phyloP scores from a whole-genome alignment of 2,888 invertebrate species.

The Prosopocoilus inquinatus region DNA sequence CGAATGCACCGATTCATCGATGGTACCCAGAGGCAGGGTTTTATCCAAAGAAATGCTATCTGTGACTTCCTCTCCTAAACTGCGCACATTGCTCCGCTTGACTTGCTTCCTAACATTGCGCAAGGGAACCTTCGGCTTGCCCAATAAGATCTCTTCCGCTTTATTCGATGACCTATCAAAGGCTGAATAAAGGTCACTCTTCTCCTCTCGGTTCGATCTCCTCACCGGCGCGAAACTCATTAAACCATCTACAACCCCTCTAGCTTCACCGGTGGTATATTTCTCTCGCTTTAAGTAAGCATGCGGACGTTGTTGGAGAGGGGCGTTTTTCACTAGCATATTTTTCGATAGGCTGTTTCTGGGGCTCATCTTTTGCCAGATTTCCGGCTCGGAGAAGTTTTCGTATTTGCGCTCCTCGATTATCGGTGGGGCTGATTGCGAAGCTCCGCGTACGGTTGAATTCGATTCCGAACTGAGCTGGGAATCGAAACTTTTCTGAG shows the following conservation, averaged over 20 bases:
- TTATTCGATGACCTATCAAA: constrained; percentile 43
- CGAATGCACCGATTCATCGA: constrained; percentile 41
- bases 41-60: constrained; percentile 43
- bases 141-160: constrained; percentile 44
- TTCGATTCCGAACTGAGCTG: constrained; percentile 53
- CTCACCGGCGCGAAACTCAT: constrained; percentile 57
- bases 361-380: constrained; percentile 12
- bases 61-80: constrained; percentile 55
- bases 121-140: constrained; percentile 43
- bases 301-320: constrained; percentile 16
- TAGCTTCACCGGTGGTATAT: constrained; percentile 13
- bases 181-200: constrained; percentile 22
- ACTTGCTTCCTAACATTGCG: constrained; percentile 35
- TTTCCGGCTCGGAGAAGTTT: constrained; percentile 22
- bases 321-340: neutral
- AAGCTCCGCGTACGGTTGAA: constrained; percentile 40
- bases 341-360: constrained; percentile 7
- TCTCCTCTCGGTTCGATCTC: constrained; percentile 16
- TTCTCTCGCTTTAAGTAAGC: constrained; percentile 28
- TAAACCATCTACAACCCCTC: constrained; percentile 42
- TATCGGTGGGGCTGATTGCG: constrained; percentile 45
- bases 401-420: constrained; percentile 31
- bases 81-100: constrained; percentile 44
- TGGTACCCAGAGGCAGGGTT: constrained; percentile 43
- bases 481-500: constrained; percentile 53